phyloP scores from a whole-genome alignment of 2,113 vertebrate species.

The Coturnix japonica region DNA sequence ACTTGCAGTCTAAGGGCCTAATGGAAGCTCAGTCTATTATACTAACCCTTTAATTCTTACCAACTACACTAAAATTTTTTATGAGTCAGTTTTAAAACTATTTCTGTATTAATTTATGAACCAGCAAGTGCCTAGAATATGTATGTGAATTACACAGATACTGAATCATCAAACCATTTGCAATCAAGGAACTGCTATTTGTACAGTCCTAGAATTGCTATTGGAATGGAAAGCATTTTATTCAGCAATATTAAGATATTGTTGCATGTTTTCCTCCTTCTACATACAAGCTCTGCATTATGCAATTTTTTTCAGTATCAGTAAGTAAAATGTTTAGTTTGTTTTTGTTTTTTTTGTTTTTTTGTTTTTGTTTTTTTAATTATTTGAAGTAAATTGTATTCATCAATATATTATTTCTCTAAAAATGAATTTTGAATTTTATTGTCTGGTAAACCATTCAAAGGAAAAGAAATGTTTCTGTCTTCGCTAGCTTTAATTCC shows the following conservation, averaged over 20 bases:
- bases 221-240: background rate
- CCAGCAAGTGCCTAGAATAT: background rate
- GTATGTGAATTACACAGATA: background rate
- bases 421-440: background rate
- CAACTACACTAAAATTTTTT: background rate
- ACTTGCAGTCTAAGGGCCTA: background rate
- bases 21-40: background rate
- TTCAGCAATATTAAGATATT: background rate
- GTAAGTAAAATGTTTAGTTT: background rate
- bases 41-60: background rate
- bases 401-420: background rate
- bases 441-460: background rate
- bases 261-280: background rate
- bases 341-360: background rate
- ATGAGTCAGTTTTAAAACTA: background rate
- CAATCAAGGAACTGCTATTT: background rate
- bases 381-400: background rate
- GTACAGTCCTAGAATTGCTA: background rate
- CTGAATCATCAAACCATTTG: background rate
- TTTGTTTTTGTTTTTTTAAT: background rate
- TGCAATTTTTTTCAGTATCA: background rate
- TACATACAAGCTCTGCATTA: background rate
- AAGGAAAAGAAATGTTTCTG: background rate
- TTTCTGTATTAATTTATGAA: background rate
- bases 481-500: background rate